Conservation (phyloP, 2,888 invertebrate genomes). For the Caenorhabditis doughertyi region DNA sequence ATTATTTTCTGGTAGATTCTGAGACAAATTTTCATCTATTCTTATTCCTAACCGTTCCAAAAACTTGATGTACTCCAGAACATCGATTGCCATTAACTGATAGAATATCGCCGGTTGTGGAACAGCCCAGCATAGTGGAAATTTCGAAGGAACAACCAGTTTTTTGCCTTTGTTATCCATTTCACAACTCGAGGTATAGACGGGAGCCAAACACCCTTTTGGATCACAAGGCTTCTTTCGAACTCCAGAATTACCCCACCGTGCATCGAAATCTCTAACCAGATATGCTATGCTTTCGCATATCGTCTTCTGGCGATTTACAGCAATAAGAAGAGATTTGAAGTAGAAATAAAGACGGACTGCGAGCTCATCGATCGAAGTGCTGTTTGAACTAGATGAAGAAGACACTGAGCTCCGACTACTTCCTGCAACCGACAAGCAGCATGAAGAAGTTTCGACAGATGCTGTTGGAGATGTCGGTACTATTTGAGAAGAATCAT, state of each 20-base stretch:
- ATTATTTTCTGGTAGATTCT: too few species aligned
- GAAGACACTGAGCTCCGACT: constrained; percentile 29
- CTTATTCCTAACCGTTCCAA: constrained; percentile 7
- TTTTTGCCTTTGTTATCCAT: not conserved
- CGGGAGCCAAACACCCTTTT: constrained; percentile 65
- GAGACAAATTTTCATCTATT: too few species aligned
- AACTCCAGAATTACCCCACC: constrained; percentile 65
- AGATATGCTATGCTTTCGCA: constrained; percentile 60
- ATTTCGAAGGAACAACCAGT: constrained; percentile 32
- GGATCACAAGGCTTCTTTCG: constrained; percentile 61
- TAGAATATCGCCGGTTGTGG: constrained; percentile 71
- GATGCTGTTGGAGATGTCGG: not conserved
- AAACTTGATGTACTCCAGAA: constrained; percentile 2
- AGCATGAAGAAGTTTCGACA: constrained; percentile 17
- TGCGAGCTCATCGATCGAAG: constrained; percentile 57
- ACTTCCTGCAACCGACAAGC: constrained; percentile 35
- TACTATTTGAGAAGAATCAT: not conserved
- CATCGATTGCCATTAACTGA: constrained; percentile 26
- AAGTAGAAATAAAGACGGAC: constrained; percentile 69
- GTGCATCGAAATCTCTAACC: constrained; percentile 62
- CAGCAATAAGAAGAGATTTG: constrained; percentile 58
- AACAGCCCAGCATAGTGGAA: constrained; percentile 65
- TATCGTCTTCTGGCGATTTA: constrained; percentile 60
- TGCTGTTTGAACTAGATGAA: constrained; percentile 5
- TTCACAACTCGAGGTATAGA: constrained; percentile 20